Base-by-base conservation (phyloP, 2,888 invertebrate species). In the Alcis repandata region DNA sequence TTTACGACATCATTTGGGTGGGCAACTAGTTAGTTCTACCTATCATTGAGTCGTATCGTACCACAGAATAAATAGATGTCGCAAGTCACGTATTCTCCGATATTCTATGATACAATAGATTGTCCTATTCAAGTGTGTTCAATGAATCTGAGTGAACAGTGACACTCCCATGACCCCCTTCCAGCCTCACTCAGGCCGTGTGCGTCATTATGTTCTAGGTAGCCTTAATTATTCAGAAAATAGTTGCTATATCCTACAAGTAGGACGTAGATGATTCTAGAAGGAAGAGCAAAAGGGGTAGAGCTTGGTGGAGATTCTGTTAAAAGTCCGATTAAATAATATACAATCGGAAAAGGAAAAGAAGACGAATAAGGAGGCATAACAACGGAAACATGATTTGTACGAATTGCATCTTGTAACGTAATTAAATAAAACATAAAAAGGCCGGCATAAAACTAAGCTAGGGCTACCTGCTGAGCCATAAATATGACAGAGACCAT, bases 91-190 rank as follows among this genome's bases (percentile, higher is more conserved):
- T 46, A 45, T 53, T n/a, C 43, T 33, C 0, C 20, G 7, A 53
- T 49, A 62, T 48, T 52, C 38, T 38, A 15, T 20, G 57, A n/a
- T 57, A 61, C 60, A 66, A 58, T 52, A 52, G 46, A 58, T 46
- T 22, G 56, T 52, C 57, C 52, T 57, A 52, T 52, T 58, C 49
- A 51, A 40, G 36, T n/a, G 60, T 32, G 51, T 36, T 40, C 52
- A 27, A 48, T 32, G 59, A 54, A 41, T 61, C 60, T 52, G 20
- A 15, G 19, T 36, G 54, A 19, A 49, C 11, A 40, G 58, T 22
- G 40, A 48, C 59, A 66, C 57, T 62, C 67, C 71, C 69, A 66
- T 71, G 71, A 71, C 71, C 71, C 51, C 67, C 68, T 70, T 68
- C 61, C 53, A 61, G 59, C 62, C 64, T 67, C 45, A 45, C 54